Evolutionary conservation across 1,140 invertebrate genomes (phyloP).

Genomic region (Megathymus violae): DNA sequence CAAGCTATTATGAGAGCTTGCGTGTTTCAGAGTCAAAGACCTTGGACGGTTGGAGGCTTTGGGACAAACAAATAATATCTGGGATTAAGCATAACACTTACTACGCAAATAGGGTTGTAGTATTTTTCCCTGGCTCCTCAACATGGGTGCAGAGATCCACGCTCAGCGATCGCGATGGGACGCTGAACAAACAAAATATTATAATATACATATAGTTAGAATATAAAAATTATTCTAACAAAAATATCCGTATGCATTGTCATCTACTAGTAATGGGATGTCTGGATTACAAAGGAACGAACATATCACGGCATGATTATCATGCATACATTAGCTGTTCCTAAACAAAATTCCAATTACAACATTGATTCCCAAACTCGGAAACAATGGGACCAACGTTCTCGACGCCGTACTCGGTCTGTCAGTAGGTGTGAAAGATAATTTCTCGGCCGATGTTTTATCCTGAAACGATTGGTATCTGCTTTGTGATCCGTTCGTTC

Average conservation of each 20-base stretch:
- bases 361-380: slow-evolving; percentile 37
- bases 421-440: slow-evolving; percentile 67
- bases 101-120: no score
- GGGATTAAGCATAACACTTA: no score
- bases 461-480: slow-evolving; percentile 62
- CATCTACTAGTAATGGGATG: neutral
- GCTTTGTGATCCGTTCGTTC: slow-evolving; percentile 46
- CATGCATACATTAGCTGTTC: slow-evolving; percentile 16
- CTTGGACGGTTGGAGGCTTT: no score
- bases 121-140: no score
- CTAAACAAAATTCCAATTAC: slow-evolving; percentile 45
- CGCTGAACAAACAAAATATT: no score
- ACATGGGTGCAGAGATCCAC: no score
- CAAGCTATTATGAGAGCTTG: no score
- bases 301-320: slow-evolving; percentile 8
- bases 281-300: neutral
- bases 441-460: slow-evolving; percentile 53
- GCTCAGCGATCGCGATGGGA: no score
- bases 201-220: no score
- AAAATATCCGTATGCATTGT: neutral
- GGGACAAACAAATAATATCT: no score
- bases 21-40: no score
- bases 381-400: slow-evolving; percentile 42
- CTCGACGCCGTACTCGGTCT: slow-evolving; percentile 32
- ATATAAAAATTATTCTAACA: neutral